These are phyloP conservation scores for Dicroscelio sp. DNA, from an alignment of 2,888 invertebrate genomes.

Conservation along the genomic window DNA sequence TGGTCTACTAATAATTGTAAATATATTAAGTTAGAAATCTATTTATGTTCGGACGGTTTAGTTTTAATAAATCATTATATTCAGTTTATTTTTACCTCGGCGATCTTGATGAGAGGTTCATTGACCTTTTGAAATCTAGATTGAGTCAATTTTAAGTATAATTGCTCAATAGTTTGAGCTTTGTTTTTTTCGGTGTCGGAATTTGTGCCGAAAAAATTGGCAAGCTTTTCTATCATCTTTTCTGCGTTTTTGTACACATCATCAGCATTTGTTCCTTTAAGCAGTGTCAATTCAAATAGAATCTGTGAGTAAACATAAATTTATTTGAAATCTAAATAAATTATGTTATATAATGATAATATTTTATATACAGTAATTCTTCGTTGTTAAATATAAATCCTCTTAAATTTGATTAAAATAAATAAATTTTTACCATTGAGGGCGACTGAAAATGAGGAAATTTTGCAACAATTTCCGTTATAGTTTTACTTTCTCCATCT, in stretches of 20 bases:
- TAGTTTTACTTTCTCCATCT: not conserved
- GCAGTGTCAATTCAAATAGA: constrained; percentile 26
- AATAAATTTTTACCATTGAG: constrained; percentile 27
- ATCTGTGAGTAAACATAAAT: no score
- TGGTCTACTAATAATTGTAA: not conserved
- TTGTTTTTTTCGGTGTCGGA: not conserved
- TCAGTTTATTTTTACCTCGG: constrained; percentile 5
- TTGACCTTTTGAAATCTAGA: not conserved
- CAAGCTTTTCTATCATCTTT: constrained; percentile 8
- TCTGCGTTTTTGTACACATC: not conserved
- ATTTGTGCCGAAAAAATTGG: not conserved
- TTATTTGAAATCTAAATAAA: no score
- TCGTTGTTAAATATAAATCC: not conserved
- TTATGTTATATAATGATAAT: not conserved
- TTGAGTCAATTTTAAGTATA: constrained; percentile 20
- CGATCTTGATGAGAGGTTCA: constrained; percentile 3
- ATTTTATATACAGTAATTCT: not conserved
- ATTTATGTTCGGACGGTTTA: not conserved
- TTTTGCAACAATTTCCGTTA: constrained; percentile 28
- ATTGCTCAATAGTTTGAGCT: not conserved
- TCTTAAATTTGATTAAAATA: not conserved
- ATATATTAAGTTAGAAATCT: not conserved
- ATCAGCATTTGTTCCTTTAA: not conserved
- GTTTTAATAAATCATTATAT: not conserved
- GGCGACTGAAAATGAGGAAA: constrained; percentile 26